Base-by-base conservation (phyloP, 2,797 vertebrate species). In the Microtus agrestis region DNA sequence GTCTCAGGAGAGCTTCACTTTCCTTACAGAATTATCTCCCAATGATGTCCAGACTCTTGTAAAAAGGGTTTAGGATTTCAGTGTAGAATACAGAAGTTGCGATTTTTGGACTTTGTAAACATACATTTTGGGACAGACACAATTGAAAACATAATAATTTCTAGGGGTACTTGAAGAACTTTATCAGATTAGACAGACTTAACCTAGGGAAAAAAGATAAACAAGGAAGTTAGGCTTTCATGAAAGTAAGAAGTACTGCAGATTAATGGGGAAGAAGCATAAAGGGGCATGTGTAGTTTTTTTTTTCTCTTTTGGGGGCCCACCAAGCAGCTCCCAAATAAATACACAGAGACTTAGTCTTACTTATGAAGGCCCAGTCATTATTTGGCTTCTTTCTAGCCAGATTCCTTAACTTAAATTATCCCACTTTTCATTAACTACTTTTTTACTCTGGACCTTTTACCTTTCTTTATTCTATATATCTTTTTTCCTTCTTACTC, bases 71-170 rank as follows among this genome's bases (percentile, higher is more conserved):
- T 37, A 87, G 31, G 11, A 87, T 43, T 87, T 81, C 46, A 48
- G 12, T 51, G 19, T n/a, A 25, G 61, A 37, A 19, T 27, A 37
- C 8, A 6, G 6, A 1, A 14, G 14, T 56, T 79, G 10, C 2
- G 5, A 56, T n/a, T 54, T 96, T 86, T 91, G 23, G 23, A 82
- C 31, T 85, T 95, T 79, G 34, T n/a, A 48, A 81, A 12, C 23
- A 25, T 63, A 37, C 19, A 37, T 81, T 91, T 92, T 56, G 6
- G 46, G 4, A 4, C 5, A 13, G 10, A 80, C 37, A 46, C 14
- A 54, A 46, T 81, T 90, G 27, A 97, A 93, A 54, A 1, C 3
- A 2, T 65, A 77, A 61, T 25, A 56, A 6, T 87, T 88, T 61
- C 27, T 43, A 65, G 27, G 48, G 21, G 77, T 4, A 63, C 31